A percentile compares a stretch with the other conserved stretches of the same genome.
phyloP scores from a whole-genome alignment of 92 coral and sea anemone genomes.

The Zoanthus sociatus region DNA sequence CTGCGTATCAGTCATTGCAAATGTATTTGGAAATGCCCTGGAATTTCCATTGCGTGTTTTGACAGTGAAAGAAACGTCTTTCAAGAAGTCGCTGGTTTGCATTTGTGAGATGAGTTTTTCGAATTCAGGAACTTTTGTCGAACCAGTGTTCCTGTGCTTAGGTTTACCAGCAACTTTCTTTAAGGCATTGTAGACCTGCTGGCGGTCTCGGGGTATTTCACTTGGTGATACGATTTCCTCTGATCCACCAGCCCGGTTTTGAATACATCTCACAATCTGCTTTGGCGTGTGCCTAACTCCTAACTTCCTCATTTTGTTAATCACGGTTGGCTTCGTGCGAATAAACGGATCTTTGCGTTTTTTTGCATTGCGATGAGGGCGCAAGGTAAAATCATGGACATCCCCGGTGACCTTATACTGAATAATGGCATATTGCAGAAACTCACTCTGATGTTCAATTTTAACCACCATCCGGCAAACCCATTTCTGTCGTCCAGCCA shows the following conservation, averaged over 20 bases:
- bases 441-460: conserved; percentile 47
- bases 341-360: conserved; percentile 47
- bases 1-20: conserved; percentile 61
- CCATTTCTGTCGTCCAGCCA: conserved; percentile 55
- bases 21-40: conserved; percentile 44
- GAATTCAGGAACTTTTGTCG: conserved; percentile 62
- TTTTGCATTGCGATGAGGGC: conserved; percentile 46
- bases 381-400: conserved; percentile 8
- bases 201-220: conserved; percentile 64
- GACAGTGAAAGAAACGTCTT: conserved; percentile 39
- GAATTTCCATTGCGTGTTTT: conserved; percentile 11
- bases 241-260: conserved; percentile 60
- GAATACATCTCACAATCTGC: conserved; percentile 49
- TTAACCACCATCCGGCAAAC: conserved; percentile 52
- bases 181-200: conserved; percentile 67
- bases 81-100: conserved; percentile 44
- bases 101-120: conserved; percentile 63
- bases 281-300: conserved; percentile 62
- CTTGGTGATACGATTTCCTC: conserved; percentile 61
- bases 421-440: conserved; percentile 58
- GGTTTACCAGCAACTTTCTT: conserved; percentile 56
- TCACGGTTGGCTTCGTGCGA: conserved; percentile 69
- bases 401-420: conserved; percentile 46
- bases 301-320: conserved; percentile 58
- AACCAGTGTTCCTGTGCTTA: conserved; percentile 65